These are phyloP conservation scores for Sminthurides bifidus DNA, from an alignment of 1,140 invertebrate genomes.

Conservation along the genomic window DNA sequence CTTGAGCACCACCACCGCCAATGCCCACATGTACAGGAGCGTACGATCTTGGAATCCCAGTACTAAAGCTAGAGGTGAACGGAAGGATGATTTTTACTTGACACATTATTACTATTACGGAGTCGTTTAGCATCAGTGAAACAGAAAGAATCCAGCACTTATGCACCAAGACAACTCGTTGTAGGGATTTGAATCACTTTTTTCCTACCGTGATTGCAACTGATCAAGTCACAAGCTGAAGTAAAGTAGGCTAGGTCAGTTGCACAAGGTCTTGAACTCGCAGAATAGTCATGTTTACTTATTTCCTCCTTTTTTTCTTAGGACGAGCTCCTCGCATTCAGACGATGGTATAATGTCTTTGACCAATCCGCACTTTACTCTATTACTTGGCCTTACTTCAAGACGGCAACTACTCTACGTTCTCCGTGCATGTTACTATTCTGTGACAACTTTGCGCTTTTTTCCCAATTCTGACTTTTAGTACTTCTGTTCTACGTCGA, in stretches of 20 bases:
- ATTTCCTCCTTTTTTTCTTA: conserved; percentile 9
- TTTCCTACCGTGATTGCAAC: neutral
- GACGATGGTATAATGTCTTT: conserved; percentile 20
- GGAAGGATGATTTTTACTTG: conserved; percentile 11
- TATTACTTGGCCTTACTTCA: no score
- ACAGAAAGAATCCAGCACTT: neutral
- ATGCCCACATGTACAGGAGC: conserved; percentile 24
- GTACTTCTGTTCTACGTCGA: no score
- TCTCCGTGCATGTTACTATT: no score
- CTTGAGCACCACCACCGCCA: conserved; percentile 14
- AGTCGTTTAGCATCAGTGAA: conserved; percentile 19
- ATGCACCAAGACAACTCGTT: neutral
- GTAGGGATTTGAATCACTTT: neutral
- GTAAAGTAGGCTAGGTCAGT: neutral
- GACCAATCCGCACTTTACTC: no score
- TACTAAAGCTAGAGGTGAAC: conserved; percentile 25
- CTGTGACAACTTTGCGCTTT: no score
- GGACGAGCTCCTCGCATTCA: conserved; percentile 16
- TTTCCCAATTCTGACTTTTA: no score
- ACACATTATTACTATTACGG: conserved; percentile 28
- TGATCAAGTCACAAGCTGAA: neutral
- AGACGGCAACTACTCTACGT: no score
- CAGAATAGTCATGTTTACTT: neutral
- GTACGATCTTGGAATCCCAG: conserved; percentile 25
- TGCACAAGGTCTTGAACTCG: neutral